phyloP scores from a whole-genome alignment of 2,797 vertebrate species.

The Myiotriccus ornatus region DNA sequence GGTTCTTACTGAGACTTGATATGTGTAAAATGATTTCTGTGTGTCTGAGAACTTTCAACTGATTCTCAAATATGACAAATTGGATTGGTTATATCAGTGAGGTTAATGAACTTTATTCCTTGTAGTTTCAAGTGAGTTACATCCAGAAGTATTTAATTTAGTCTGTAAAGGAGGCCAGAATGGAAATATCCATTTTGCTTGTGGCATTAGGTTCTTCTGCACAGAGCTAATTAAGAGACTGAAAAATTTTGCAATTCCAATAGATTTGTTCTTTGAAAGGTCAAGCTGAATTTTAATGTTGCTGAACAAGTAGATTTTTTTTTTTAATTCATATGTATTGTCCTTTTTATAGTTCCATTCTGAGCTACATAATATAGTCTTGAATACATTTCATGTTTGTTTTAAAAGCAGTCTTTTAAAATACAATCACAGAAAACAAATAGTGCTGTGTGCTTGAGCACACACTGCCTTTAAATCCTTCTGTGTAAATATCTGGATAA shows the following conservation, averaged over 20 bases:
- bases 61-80: not conserved
- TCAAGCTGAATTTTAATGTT: not conserved
- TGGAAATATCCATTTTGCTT: not conserved
- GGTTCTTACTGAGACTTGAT: not conserved
- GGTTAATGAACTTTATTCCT: not conserved
- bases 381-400: not conserved
- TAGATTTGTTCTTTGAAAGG: slow-evolving; percentile 14
- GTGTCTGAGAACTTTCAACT: not conserved
- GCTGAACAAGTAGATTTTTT: not conserved
- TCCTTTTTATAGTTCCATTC: not conserved
- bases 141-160: not conserved
- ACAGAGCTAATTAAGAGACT: not conserved
- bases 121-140: not conserved
- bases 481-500: not conserved
- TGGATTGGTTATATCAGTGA: not conserved
- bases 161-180: not conserved
- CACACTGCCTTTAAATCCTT: not conserved
- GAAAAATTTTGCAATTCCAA: not conserved
- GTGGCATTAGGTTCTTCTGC: not conserved
- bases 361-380: not conserved
- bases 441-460: not conserved
- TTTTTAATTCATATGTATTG: not conserved
- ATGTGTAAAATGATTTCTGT: not conserved
- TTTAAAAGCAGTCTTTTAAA: not conserved
- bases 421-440: not conserved